Evolutionary conservation across 2,113 vertebrate species (phyloP).

Genomic region (Colossoma macropomum): DNA sequence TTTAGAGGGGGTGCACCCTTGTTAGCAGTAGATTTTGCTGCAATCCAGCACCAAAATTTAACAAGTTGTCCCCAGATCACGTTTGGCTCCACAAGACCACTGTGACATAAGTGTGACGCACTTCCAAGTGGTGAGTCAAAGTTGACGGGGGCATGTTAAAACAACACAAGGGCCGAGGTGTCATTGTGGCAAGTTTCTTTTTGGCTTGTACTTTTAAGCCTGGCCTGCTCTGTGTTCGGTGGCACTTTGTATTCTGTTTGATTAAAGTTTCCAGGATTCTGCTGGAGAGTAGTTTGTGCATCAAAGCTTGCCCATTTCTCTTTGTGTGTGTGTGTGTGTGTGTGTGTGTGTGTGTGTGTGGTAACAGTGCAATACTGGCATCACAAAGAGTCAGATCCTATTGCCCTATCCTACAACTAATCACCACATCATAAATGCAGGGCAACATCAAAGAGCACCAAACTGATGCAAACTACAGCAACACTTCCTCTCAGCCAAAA

Average conservation of each 20-base stretch:
- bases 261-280: background rate
- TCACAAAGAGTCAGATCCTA: background rate
- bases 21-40: too few relatives aligned
- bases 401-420: background rate
- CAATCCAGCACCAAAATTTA: too few relatives aligned
- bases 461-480: conserved; percentile 33
- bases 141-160: too few relatives aligned
- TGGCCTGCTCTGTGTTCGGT: background rate
- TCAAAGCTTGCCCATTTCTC: conserved; percentile 22
- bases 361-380: conserved; percentile 1
- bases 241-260: background rate
- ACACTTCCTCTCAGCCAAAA: background rate
- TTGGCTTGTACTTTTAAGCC: background rate
- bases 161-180: background rate
- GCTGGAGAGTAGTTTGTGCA: background rate
- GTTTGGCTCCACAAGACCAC: too few relatives aligned
- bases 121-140: too few relatives aligned
- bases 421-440: background rate
- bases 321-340: conserved; percentile 2
- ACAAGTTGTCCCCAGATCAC: too few relatives aligned
- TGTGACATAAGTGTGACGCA: too few relatives aligned
- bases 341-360: conserved; percentile 20
- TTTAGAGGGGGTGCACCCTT: too few relatives aligned
- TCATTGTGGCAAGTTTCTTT: background rate
- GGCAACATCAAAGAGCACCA: conserved; percentile 5